These are phyloP conservation scores for Hypothenemus hampei DNA, from an alignment of 1,140 invertebrate genomes.

Conservation along the genomic window DNA sequence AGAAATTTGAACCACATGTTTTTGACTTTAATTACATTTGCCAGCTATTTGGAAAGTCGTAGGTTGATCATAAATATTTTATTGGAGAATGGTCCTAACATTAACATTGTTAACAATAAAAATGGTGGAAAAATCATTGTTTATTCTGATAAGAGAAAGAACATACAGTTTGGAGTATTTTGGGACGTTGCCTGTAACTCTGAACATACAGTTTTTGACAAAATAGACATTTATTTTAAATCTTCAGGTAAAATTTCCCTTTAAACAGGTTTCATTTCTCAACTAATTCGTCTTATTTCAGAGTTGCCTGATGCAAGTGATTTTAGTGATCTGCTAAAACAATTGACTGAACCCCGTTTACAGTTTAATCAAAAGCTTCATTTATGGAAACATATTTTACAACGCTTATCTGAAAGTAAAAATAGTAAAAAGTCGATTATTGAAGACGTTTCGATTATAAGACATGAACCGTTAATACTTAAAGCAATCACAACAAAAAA, in stretches of 20 bases:
- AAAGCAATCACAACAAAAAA: too few relatives aligned
- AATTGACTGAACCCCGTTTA: conserved; percentile 1
- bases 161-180: conserved; percentile 3
- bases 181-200: conserved; percentile 5
- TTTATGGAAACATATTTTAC: conserved; percentile 12
- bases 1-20: conserved; percentile 9
- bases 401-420: not conserved
- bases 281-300: conserved; percentile 9
- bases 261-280: too few relatives aligned
- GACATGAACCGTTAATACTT: too few relatives aligned
- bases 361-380: conserved; percentile 10
- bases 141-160: not conserved
- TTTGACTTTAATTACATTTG: not conserved
- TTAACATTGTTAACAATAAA: conserved; percentile 1
- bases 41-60: conserved; percentile 2
- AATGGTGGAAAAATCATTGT: conserved; percentile 11
- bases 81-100: not conserved
- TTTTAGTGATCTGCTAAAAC: conserved; percentile 1
- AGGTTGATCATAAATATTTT: conserved; percentile 7
- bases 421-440: too few relatives aligned
- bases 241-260: conserved; percentile 5
- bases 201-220: not conserved
- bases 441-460: too few relatives aligned
- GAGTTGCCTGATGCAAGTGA: not conserved
- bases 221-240: conserved; percentile 9